Evolutionary conservation across 2,888 invertebrate species (phyloP).

Genomic region (Amphipoea oculea): DNA sequence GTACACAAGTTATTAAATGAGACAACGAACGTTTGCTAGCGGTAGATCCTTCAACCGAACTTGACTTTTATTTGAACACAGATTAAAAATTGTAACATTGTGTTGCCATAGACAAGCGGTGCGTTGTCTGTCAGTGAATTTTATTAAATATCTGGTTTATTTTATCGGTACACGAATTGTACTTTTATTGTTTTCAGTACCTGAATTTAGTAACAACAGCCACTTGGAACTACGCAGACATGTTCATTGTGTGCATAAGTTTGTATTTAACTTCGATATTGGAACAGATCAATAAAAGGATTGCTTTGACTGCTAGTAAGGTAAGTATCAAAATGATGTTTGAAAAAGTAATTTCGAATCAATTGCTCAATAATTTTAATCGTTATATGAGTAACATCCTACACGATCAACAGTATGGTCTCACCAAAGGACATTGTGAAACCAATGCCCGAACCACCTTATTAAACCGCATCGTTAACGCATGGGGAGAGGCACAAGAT

Average conservation of each 20-base stretch:
- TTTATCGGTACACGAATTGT: not conserved
- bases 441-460: not conserved
- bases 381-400: not conserved
- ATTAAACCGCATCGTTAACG: not conserved
- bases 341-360: not conserved
- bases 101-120: no score
- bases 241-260: constrained; percentile 92
- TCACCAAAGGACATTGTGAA: not conserved
- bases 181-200: constrained; percentile 71
- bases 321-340: constrained; percentile 65
- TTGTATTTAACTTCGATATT: constrained; percentile 91
- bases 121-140: not conserved
- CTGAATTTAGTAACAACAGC: constrained; percentile 90
- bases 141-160: not conserved
- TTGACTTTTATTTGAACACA: no score
- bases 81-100: no score
- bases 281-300: constrained; percentile 89
- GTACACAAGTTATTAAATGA: no score
- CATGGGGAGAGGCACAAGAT: not conserved
- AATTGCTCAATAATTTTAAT: not conserved
- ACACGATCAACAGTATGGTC: not conserved
- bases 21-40: no score
- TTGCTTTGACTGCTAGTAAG: constrained; percentile 72
- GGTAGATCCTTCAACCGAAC: no score
- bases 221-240: constrained; percentile 92